These are phyloP conservation scores for Decapterus maruadsi DNA, from an alignment of 2,797 vertebrate species.

Conservation along the genomic window DNA sequence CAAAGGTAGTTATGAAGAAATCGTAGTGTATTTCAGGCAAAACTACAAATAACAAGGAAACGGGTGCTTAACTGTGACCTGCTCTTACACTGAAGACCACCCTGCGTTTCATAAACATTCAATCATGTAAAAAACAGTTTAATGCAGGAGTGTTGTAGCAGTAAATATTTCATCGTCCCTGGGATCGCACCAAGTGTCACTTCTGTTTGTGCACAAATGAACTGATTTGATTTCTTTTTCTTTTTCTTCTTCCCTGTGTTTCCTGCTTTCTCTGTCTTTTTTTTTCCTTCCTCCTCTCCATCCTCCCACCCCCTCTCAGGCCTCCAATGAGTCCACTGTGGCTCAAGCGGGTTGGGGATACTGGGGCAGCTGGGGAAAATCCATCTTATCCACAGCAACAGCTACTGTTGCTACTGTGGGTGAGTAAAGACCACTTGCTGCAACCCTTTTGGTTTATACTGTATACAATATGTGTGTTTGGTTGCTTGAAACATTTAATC, in stretches of 20 bases:
- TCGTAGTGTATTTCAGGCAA: not conserved
- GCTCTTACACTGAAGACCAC: not conserved
- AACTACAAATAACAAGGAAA: not conserved
- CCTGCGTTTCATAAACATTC: not conserved
- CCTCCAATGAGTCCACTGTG: conserved; percentile 77
- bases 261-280: not conserved
- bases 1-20: conserved; percentile 55
- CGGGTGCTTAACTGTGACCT: not conserved
- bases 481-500: not conserved
- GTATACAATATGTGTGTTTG: too few relatives aligned
- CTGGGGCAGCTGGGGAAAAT: conserved; percentile 98
- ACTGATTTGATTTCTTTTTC: not conserved
- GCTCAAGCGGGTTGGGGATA: conserved; percentile 92
- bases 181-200: not conserved
- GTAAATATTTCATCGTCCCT: not conserved
- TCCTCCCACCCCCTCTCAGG: conserved; percentile 62
- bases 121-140: too few relatives aligned
- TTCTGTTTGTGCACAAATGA: not conserved
- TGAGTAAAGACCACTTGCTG: conserved; percentile 76
- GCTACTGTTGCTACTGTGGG: conserved; percentile 96
- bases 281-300: rapidly evolving
- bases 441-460: not conserved
- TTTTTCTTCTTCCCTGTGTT: not conserved
- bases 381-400: conserved; percentile 93
- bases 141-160: not conserved